These are phyloP conservation scores for Phyllostomus hastatus DNA, from an alignment of 2,113 vertebrate species.

Conservation along the genomic window DNA sequence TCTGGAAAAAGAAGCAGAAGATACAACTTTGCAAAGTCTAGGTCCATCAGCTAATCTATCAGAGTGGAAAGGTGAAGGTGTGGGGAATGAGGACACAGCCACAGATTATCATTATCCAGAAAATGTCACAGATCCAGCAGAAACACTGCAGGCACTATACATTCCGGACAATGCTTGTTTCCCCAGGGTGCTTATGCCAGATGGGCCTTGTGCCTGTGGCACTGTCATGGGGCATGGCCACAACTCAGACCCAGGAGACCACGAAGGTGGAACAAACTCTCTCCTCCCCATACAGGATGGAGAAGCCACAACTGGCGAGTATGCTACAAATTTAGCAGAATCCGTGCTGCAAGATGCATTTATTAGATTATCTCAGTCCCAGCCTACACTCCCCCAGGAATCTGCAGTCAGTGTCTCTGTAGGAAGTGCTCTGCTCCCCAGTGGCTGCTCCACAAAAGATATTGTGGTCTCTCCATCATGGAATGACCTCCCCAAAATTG, in stretches of 20 bases:
- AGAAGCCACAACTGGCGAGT: constrained; percentile 86
- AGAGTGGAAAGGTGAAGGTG: constrained; percentile 50
- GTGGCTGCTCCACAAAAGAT: constrained; percentile 68
- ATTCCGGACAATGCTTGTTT: constrained; percentile 43
- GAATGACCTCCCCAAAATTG: constrained; percentile 95
- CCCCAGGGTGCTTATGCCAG: constrained; percentile 64
- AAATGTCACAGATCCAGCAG: neutral
- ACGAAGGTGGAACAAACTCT: neutral
- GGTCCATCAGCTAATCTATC: constrained; percentile 50
- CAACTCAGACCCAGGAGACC: constrained; percentile 32
- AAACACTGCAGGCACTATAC: neutral
- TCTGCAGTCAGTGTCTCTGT: constrained; percentile 83
- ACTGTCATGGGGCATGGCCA: neutral
- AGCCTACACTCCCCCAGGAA: constrained; percentile 83
- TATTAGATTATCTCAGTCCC: constrained; percentile 92
- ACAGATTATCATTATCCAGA: constrained; percentile 4
- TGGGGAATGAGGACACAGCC: neutral
- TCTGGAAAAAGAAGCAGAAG: constrained; percentile 75
- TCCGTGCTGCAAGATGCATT: constrained; percentile 96
- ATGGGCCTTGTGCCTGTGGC: neutral
- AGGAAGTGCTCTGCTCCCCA: constrained; percentile 68
- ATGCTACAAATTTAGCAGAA: constrained; percentile 94
- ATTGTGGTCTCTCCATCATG: constrained; percentile 78
- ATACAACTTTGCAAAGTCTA: constrained; percentile 30
- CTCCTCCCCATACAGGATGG: constrained; percentile 49